A percentile compares a stretch with the other conserved stretches of the same genome.
These are phyloP conservation scores for Corythucha ciliata DNA, from an alignment of 2,888 invertebrate genomes.

Conservation along the genomic window DNA sequence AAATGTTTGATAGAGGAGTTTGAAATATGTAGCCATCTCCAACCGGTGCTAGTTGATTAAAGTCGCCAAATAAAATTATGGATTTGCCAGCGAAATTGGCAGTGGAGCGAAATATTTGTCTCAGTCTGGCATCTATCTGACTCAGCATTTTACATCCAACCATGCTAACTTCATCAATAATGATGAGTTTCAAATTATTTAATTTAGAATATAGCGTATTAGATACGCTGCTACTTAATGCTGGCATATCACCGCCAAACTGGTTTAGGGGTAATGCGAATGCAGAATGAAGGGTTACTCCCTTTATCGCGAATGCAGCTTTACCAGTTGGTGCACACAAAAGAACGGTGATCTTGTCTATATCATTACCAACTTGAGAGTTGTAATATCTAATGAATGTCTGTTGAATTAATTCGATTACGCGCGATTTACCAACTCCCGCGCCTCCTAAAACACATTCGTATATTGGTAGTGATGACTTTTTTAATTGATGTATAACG, in stretches of 20 bases:
- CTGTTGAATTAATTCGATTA: conserved; percentile 30
- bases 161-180: conserved; percentile 5
- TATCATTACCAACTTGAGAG: conserved; percentile 11
- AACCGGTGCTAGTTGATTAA: conserved; percentile 33
- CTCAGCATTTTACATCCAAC: not conserved
- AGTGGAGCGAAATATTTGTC: conserved; percentile 21
- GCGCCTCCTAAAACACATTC: conserved; percentile 5
- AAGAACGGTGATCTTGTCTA: conserved; percentile 16
- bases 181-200: not conserved
- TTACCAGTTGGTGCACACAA: conserved; percentile 32
- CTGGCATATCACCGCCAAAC: conserved; percentile 16
- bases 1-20: not conserved
- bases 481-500: conserved; percentile 2
- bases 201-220: not conserved
- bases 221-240: not conserved
- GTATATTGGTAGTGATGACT: not conserved
- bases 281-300: conserved; percentile 29
- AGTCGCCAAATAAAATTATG: conserved; percentile 30
- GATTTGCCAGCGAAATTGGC: conserved; percentile 24
- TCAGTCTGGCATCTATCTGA: conserved; percentile 20
- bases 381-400: conserved; percentile 19
- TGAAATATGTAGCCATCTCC: conserved; percentile 18
- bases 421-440: conserved; percentile 28
- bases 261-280: conserved; percentile 28
- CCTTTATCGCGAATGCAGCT: conserved; percentile 28